Percentiles rank a stretch among this genome's conserved stretches.
Evolutionary conservation across 2,113 vertebrate genomes (phyloP).

Genomic region (Oenanthe oenanthe): DNA sequence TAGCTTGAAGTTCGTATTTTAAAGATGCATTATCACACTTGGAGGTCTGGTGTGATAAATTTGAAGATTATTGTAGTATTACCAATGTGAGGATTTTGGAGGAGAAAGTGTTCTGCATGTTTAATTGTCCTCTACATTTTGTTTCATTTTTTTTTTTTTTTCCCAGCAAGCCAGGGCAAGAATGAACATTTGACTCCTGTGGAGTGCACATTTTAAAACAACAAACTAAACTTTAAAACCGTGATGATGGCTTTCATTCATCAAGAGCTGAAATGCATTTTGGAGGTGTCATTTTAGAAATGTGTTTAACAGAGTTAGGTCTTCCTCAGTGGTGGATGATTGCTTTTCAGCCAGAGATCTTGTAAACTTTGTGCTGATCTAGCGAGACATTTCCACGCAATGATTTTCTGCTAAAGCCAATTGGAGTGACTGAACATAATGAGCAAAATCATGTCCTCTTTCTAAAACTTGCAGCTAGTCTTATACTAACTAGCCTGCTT

Average conservation of each 20-base stretch:
- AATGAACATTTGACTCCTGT: conserved; percentile 1
- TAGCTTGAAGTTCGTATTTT: conserved; percentile 72
- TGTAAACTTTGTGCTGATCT: conserved; percentile 15
- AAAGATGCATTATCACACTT: conserved; percentile 70
- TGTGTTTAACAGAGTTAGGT: conserved; percentile 6
- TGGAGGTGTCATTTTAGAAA: conserved; percentile 31
- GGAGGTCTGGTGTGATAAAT: conserved; percentile 71
- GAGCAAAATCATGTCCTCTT: not conserved
- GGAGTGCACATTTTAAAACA: conserved; percentile 15
- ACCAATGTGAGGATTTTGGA: conserved; percentile 49
- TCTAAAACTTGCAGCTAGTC: not conserved
- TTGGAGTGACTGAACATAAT: not conserved
- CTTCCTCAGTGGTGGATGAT: conserved; percentile 8
- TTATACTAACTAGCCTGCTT: not conserved
- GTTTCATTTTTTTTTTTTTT: not conserved
- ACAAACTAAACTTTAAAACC: not conserved
- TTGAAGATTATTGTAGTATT: conserved; percentile 48
- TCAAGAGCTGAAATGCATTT: conserved; percentile 30
- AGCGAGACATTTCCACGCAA: not conserved
- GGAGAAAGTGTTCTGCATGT: conserved; percentile 9
- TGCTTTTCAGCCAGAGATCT: not conserved
- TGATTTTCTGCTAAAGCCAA: not conserved
- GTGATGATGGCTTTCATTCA: conserved; percentile 10
- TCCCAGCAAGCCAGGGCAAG: not conserved
- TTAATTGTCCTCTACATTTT: conserved; percentile 44